Evolutionary conservation across 2,797 vertebrate genomes (phyloP).

Genomic region (Crenichthys baileyi): DNA sequence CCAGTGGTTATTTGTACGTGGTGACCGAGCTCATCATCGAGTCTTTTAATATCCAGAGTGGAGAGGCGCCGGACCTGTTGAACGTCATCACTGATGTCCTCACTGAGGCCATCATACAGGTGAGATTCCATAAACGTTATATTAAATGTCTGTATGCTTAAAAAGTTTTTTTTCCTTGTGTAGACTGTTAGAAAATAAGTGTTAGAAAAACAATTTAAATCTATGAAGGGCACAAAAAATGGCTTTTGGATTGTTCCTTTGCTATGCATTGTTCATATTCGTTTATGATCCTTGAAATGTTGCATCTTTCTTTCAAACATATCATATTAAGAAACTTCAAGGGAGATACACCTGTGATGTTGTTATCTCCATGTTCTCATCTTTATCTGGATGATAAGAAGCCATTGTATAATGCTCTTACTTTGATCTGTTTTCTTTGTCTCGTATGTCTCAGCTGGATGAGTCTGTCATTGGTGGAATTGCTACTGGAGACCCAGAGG

Average conservation of each 20-base stretch:
- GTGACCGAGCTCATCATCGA: slow-evolving; percentile 85
- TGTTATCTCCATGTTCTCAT: slow-evolving; percentile 8
- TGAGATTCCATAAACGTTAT: slow-evolving; percentile 27
- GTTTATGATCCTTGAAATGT: neutral
- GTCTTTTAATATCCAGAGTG: slow-evolving; percentile 87
- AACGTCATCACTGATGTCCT: slow-evolving; percentile 94
- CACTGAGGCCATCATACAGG: slow-evolving; percentile 91
- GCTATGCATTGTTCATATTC: neutral
- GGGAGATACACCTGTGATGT: neutral
- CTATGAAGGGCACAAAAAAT: neutral
- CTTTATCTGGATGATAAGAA: slow-evolving; percentile 18
- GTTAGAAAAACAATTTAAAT: neutral
- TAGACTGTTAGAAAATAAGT: neutral
- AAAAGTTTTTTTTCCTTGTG: neutral
- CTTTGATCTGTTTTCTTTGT: neutral
- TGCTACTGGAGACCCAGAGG: slow-evolving; percentile 83
- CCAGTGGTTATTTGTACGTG: slow-evolving; percentile 84
- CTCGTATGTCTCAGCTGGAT: slow-evolving; percentile 82
- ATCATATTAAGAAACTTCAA: neutral
- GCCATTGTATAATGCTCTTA: slow-evolving; percentile 3
- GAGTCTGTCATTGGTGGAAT: slow-evolving; percentile 86
- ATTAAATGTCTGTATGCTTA: neutral
- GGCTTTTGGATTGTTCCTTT: neutral
- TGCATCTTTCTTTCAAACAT: neutral
- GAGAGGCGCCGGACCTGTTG: slow-evolving; percentile 89